Conservation (phyloP, 2,888 invertebrate species). For the Apamea sordens region DNA sequence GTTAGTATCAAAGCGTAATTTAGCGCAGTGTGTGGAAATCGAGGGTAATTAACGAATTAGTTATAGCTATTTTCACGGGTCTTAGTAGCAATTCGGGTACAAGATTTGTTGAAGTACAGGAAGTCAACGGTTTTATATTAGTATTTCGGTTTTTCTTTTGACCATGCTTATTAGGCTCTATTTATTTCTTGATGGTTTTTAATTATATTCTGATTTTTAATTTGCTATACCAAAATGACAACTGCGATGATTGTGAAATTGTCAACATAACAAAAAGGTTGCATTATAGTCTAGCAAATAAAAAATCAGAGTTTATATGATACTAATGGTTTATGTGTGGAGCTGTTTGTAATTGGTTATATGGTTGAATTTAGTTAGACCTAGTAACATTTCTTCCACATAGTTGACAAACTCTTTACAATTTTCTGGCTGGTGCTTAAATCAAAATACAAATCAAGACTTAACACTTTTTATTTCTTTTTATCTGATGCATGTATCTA, state of each 20-base stretch:
- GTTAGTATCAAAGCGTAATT: slow-evolving; percentile 69
- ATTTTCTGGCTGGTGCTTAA: neutral
- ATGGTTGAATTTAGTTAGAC: neutral
- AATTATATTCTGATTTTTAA: too few relatives aligned
- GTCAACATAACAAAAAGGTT: too few relatives aligned
- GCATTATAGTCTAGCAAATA: too few relatives aligned
- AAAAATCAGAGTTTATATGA: too few relatives aligned
- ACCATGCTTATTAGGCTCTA: accelerated
- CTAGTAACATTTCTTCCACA: neutral
- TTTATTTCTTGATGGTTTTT: neutral
- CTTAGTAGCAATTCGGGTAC: slow-evolving; percentile 41
- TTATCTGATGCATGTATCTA: too few relatives aligned
- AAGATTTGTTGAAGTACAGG: slow-evolving; percentile 35
- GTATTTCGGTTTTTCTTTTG: neutral
- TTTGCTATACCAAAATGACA: too few relatives aligned
- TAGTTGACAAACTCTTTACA: neutral
- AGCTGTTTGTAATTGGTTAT: too few relatives aligned
- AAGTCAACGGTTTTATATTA: slow-evolving; percentile 6
- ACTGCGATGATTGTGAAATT: too few relatives aligned
- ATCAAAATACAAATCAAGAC: neutral
- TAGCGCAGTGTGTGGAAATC: slow-evolving; percentile 67
- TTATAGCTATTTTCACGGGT: slow-evolving; percentile 51
- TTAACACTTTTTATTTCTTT: too few relatives aligned
- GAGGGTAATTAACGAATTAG: slow-evolving; percentile 68
- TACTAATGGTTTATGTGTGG: neutral